Conservation (phyloP, 2,797 vertebrate genomes). For the Sebastes vulpes region DNA sequence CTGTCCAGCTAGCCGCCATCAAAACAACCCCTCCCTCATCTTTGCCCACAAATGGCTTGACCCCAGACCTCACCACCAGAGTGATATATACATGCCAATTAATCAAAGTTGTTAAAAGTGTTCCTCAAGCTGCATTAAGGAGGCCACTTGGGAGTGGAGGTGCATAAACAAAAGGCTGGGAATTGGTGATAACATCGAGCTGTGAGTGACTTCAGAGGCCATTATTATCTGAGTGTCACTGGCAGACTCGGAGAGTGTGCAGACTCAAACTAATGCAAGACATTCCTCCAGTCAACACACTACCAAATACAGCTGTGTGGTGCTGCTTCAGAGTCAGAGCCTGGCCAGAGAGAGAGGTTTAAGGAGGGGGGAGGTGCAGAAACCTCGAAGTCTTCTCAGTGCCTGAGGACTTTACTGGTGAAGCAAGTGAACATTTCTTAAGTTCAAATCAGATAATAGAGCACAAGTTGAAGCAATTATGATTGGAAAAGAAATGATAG, state of each 20-base stretch:
- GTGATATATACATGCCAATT: neutral
- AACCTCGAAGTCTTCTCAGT: neutral
- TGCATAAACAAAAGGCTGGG: neutral
- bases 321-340: constrained; percentile 13
- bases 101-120: neutral
- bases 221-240: constrained; percentile 29
- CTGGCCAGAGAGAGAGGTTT: neutral
- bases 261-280: constrained; percentile 44
- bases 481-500: neutral
- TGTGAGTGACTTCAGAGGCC: constrained; percentile 9
- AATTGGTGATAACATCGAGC: constrained; percentile 14
- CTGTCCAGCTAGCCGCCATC: constrained; percentile 23
- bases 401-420: neutral
- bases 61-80: neutral
- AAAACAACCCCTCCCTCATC: constrained; percentile 59
- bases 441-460: neutral
- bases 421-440: neutral
- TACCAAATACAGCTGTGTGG: constrained; percentile 72
- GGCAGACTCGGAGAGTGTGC: constrained; percentile 47
- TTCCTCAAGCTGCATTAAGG: neutral
- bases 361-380: neutral
- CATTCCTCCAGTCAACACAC: constrained; percentile 62
- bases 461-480: neutral
- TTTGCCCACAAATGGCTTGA: neutral
- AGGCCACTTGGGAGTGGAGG: neutral